These are phyloP conservation scores for Drosophila glabriapex DNA, from an alignment of 2,888 invertebrate genomes.

Conservation along the genomic window DNA sequence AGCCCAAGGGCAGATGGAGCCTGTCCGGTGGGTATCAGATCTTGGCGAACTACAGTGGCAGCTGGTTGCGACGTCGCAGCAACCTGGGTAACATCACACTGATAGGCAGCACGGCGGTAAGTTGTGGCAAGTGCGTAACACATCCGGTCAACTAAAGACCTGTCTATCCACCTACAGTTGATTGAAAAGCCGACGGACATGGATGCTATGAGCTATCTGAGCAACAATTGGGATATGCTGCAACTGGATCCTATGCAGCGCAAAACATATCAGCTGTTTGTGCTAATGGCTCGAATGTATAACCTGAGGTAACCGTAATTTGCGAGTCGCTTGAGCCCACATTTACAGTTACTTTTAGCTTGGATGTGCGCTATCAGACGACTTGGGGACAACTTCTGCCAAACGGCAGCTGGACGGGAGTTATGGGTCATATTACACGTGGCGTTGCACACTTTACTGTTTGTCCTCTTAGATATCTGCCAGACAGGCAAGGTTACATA, in stretches of 20 bases:
- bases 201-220: conserved; percentile 54
- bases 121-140: not conserved
- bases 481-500: conserved; percentile 56
- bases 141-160: not conserved
- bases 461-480: conserved; percentile 77
- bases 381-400: conserved; percentile 71
- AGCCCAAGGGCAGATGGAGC: conserved; percentile 78
- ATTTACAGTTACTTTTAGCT: conserved; percentile 46
- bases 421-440: conserved; percentile 68
- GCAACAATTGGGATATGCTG: conserved; percentile 56
- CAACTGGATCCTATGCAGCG: conserved; percentile 83
- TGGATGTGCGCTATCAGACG: conserved; percentile 58
- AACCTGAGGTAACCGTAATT: conserved; percentile 71
- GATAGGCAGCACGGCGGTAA: conserved; percentile 67
- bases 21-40: conserved; percentile 55
- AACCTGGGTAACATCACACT: conserved; percentile 69
- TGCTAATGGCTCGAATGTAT: conserved; percentile 63
- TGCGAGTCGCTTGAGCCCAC: not conserved
- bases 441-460: conserved; percentile 66
- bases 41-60: conserved; percentile 39
- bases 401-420: conserved; percentile 79
- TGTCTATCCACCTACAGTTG: conserved; percentile 47
- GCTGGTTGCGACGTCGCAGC: conserved; percentile 70
- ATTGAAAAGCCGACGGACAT: conserved; percentile 65
- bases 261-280: conserved; percentile 77